Percentiles rank a stretch among this genome's conserved stretches.
Conservation (phyloP, 1,140 invertebrate genomes). For the Druon quercuslanigerum region DNA sequence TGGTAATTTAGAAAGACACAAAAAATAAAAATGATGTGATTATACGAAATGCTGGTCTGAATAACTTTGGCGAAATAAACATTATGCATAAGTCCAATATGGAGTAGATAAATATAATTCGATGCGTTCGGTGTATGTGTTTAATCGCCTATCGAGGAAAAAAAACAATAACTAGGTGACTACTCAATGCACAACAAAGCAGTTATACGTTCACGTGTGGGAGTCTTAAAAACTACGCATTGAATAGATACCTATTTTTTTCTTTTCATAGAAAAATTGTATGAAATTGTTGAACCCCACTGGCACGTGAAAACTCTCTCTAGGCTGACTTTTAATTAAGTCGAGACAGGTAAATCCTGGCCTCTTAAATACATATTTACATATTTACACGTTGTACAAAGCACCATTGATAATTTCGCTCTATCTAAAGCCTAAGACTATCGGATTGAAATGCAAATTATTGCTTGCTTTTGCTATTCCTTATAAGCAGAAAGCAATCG, state of each 20-base stretch:
- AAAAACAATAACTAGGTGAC: not conserved
- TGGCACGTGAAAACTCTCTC: constrained; percentile 13
- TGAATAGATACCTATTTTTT: constrained; percentile 10
- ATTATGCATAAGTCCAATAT: not conserved
- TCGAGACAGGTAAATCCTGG: constrained; percentile 34
- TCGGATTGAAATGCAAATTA: constrained; percentile 10
- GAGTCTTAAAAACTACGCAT: not conserved
- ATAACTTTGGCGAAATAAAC: not conserved
- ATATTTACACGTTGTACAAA: constrained; percentile 45
- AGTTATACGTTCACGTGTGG: constrained; percentile 11
- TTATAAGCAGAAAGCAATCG: not conserved
- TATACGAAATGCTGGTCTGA: not conserved
- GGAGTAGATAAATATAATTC: not conserved
- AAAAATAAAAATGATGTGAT: not conserved
- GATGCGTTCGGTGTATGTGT: not conserved
- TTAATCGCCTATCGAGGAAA: not conserved
- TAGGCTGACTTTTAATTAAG: constrained; percentile 6
- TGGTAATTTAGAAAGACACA: constrained; percentile 18
- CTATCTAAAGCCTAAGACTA: constrained; percentile 17
- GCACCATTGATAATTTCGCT: constrained; percentile 33
- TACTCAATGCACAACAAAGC: constrained; percentile 18
- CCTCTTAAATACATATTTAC: constrained; percentile 45
- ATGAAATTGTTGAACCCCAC: constrained; percentile 23
- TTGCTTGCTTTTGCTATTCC: not conserved
- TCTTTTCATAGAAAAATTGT: constrained; percentile 19